These are phyloP conservation scores for Microcebus jonahi DNA, from an alignment of 2,113 vertebrate genomes.

Conservation along the genomic window DNA sequence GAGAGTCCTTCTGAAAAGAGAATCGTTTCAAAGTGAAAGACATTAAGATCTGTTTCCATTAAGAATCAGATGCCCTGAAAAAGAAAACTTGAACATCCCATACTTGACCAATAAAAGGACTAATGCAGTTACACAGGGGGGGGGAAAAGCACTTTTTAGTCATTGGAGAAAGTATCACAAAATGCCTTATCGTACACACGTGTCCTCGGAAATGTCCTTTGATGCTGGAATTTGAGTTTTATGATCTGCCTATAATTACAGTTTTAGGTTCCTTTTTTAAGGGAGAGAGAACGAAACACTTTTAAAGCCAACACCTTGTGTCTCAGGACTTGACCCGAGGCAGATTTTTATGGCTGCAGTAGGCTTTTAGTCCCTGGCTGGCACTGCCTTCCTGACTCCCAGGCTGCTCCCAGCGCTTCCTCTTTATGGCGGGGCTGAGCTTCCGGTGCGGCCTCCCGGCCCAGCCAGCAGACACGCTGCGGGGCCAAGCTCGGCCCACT, in stretches of 20 bases:
- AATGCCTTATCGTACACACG: background rate
- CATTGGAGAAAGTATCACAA: background rate
- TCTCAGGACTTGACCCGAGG: slow-evolving; percentile 39
- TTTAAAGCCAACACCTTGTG: slow-evolving; percentile 62
- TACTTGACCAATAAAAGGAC: background rate
- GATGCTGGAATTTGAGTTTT: slow-evolving; percentile 60
- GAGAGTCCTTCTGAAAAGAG: background rate
- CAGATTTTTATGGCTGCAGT: slow-evolving; percentile 50
- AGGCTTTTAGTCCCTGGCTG: slow-evolving; percentile 33
- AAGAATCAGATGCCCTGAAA: background rate
- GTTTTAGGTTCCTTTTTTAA: slow-evolving; percentile 42
- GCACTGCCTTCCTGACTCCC: slow-evolving; percentile 58
- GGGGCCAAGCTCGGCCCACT: background rate
- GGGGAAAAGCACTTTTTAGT: background rate
- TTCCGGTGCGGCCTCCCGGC: background rate
- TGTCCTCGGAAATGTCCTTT: slow-evolving; percentile 9
- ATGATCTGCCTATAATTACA: slow-evolving; percentile 51
- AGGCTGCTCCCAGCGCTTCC: slow-evolving; percentile 43
- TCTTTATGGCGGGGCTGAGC: slow-evolving; percentile 39
- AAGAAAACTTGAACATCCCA: background rate
- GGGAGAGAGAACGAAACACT: slow-evolving; percentile 52
- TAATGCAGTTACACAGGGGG: background rate
- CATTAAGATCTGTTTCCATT: background rate
- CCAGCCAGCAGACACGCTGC: background rate
- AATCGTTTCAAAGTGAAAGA: background rate